Percentiles rank a stretch among this genome's conserved stretches.
phyloP scores from a whole-genome alignment of 2,797 vertebrate species.

The Cephalopachus bancanus region DNA sequence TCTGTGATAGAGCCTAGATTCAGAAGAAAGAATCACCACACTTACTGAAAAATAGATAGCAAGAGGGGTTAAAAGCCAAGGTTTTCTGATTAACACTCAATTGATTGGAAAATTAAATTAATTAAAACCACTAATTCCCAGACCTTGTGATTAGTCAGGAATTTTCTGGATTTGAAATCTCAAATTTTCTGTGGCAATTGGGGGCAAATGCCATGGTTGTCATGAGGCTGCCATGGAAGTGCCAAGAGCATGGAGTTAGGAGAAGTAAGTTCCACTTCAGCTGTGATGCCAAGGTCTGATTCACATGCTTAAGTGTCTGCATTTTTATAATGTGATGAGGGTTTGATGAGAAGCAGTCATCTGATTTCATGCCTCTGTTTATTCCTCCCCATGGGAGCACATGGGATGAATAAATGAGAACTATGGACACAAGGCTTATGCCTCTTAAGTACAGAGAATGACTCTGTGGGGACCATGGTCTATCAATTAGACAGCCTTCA shows the following conservation, averaged over 20 bases:
- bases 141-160: not conserved
- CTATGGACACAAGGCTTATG: not conserved
- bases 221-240: not conserved
- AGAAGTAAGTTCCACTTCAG: not conserved
- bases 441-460: not conserved
- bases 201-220: not conserved
- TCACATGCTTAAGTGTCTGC: not conserved
- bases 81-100: slow-evolving; percentile 41
- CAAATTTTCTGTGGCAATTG: not conserved
- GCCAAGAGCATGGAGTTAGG: not conserved
- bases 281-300: not conserved
- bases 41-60: not conserved
- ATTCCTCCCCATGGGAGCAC: not conserved
- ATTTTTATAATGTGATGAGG: too few relatives aligned
- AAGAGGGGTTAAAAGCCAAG: not conserved
- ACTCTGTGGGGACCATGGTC: not conserved
- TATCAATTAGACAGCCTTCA: not conserved
- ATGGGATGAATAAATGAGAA: not conserved
- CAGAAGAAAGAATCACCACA: not conserved
- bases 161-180: slow-evolving; percentile 42
- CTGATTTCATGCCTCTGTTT: not conserved
- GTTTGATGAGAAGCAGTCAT: not conserved
- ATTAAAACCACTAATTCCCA: slow-evolving; percentile 12
- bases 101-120: slow-evolving; percentile 47
- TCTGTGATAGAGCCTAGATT: not conserved